Percentiles rank a stretch among this genome's conserved stretches.
Evolutionary conservation across 2,888 invertebrate genomes (phyloP).

Genomic region (Sturmia bella): DNA sequence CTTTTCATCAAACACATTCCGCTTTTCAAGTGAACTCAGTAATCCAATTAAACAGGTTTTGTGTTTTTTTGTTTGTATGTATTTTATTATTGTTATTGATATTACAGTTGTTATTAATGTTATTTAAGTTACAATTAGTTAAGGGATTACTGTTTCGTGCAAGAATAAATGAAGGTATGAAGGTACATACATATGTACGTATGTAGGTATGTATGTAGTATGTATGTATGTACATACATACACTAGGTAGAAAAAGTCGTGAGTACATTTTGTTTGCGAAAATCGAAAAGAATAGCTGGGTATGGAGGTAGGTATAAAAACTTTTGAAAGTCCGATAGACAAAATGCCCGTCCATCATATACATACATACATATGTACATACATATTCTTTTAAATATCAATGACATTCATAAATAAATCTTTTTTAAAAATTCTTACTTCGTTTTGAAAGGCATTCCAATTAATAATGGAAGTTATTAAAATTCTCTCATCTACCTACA

Average conservation of each 20-base stretch:
- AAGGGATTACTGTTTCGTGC: background rate
- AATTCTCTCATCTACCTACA: too few relatives aligned
- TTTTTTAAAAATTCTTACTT: too few relatives aligned
- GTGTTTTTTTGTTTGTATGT: too few relatives aligned
- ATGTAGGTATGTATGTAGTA: background rate
- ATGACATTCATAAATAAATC: too few relatives aligned
- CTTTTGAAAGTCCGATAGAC: too few relatives aligned
- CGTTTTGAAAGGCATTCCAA: too few relatives aligned
- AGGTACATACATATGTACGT: background rate
- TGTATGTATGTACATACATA: background rate
- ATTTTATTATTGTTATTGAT: background rate
- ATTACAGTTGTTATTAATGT: constrained; percentile 17
- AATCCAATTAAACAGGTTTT: constrained; percentile 27
- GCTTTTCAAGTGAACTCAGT: constrained; percentile 26
- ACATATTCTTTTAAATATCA: background rate
- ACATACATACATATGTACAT: background rate
- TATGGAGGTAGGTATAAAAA: background rate
- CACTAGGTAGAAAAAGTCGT: too few relatives aligned
- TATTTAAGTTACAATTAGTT: background rate
- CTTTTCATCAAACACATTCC: constrained; percentile 11
- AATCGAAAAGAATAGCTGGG: too few relatives aligned
- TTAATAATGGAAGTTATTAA: too few relatives aligned
- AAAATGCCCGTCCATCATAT: background rate
- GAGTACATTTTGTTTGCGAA: too few relatives aligned
- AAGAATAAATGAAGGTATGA: too few relatives aligned